A percentile compares a stretch with the other conserved stretches of the same genome.
phyloP scores from a whole-genome alignment of 2,113 vertebrate genomes.

The Macquaria ambigua region DNA sequence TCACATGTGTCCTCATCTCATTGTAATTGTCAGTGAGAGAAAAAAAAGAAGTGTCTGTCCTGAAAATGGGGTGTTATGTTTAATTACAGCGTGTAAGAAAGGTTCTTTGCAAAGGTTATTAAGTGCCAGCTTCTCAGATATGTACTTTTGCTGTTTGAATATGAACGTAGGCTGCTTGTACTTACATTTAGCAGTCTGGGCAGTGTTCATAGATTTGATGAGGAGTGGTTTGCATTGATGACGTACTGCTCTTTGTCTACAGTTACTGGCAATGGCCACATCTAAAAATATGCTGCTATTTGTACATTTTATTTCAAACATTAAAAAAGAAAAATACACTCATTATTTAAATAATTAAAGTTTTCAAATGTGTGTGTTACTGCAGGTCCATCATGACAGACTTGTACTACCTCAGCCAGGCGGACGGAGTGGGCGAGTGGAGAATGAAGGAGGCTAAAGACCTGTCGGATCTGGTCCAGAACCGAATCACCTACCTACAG shows the following conservation, averaged over 20 bases:
- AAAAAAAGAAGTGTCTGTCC: not conserved
- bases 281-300: not conserved
- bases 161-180: not conserved
- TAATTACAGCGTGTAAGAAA: not conserved
- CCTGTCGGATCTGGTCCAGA: slow-evolving; percentile 95
- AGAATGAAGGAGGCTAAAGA: slow-evolving; percentile 96
- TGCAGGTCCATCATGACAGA: slow-evolving; percentile 97
- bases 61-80: not conserved
- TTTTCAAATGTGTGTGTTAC: slow-evolving; percentile 24
- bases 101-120: not conserved
- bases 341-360: not conserved
- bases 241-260: not conserved
- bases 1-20: slow-evolving; percentile 6
- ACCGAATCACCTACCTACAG: slow-evolving; percentile 98
- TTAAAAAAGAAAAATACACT: too few species aligned
- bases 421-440: slow-evolving; percentile 96
- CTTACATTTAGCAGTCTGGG: not conserved
- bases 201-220: not conserved
- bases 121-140: not conserved
- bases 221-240: not conserved
- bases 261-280: not conserved
- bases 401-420: slow-evolving; percentile 99
- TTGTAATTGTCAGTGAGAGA: slow-evolving; percentile 16
- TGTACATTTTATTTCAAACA: too few species aligned
- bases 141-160: not conserved